phyloP scores from a whole-genome alignment of 2,113 vertebrate species.

The Mixornis gularis region DNA sequence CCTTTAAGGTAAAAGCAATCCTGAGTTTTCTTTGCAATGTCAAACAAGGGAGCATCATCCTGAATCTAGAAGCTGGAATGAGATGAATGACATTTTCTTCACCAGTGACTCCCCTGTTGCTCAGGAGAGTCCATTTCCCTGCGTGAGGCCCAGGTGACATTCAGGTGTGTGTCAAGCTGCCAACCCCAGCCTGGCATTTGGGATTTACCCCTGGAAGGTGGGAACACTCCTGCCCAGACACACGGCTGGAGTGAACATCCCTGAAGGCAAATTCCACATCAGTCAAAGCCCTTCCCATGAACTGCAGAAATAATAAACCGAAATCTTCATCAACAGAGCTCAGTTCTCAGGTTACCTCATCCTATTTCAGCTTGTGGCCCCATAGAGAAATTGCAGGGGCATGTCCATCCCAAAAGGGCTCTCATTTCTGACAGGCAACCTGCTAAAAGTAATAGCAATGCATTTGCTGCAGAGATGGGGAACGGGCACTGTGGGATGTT shows the following conservation, averaged over 20 bases:
- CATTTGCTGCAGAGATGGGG: neutral
- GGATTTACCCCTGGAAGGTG: neutral
- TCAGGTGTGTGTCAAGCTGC: neutral
- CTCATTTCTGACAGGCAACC: neutral
- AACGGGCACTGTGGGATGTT: neutral
- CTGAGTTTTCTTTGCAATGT: neutral
- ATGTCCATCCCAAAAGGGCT: rapidly evolving
- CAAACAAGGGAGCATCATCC: neutral
- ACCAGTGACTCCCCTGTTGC: neutral
- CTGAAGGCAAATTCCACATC: neutral
- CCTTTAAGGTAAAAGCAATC: neutral
- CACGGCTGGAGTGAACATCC: neutral
- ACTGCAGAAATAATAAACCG: neutral
- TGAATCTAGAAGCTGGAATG: neutral
- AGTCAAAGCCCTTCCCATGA: neutral
- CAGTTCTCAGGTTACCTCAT: neutral
- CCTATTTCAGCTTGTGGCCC: neutral
- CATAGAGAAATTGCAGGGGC: neutral
- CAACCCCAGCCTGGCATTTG: neutral
- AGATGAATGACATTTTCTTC: neutral
- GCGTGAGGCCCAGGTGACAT: neutral
- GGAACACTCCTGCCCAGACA: neutral
- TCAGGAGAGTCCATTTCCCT: neutral
- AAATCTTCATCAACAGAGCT: neutral
- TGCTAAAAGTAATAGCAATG: neutral